Conservation (phyloP, 2,113 vertebrate species). For the Syrmaticus mikado region DNA sequence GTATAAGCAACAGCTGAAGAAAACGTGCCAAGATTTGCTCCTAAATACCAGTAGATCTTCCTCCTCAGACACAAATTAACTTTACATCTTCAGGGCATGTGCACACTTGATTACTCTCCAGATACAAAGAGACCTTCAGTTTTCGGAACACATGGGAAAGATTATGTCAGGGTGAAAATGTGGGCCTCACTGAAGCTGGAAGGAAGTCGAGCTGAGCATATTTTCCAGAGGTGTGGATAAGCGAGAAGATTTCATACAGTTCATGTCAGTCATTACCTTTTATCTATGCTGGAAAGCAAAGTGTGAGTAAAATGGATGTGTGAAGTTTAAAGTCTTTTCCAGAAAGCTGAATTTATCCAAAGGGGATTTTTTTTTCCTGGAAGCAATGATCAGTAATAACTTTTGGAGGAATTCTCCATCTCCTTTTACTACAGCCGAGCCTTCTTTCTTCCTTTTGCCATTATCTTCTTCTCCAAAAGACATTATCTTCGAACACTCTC, state of each 20-base stretch:
- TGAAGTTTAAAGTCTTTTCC: slow-evolving; percentile 62
- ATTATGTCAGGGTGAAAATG: slow-evolving; percentile 63
- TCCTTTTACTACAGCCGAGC: neutral
- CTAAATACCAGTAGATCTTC: slow-evolving; percentile 3
- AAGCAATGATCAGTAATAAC: slow-evolving; percentile 10
- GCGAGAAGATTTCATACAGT: neutral
- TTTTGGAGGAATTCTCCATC: slow-evolving; percentile 20
- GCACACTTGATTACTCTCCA: neutral
- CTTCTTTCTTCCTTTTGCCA: slow-evolving; percentile 22
- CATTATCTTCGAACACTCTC: rapidly evolving
- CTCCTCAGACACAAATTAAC: neutral
- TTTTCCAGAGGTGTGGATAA: slow-evolving; percentile 61
- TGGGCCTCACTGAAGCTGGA: slow-evolving; percentile 18
- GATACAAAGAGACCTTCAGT: slow-evolving; percentile 34
- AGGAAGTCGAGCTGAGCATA: slow-evolving; percentile 61
- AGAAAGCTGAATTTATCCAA: slow-evolving; percentile 50
- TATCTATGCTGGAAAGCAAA: slow-evolving; percentile 61
- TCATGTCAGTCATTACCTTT: slow-evolving; percentile 36
- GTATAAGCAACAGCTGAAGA: neutral
- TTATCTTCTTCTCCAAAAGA: neutral
- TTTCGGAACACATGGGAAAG: slow-evolving; percentile 42
- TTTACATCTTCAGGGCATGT: neutral
- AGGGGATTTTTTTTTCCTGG: neutral
- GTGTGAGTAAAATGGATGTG: slow-evolving; percentile 34
- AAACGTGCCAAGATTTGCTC: neutral